A percentile compares a stretch with the other conserved stretches of the same genome.
Evolutionary conservation across 64 coral and sea anemone genomes (phyloP).

Genomic region (Montipora cactus): DNA sequence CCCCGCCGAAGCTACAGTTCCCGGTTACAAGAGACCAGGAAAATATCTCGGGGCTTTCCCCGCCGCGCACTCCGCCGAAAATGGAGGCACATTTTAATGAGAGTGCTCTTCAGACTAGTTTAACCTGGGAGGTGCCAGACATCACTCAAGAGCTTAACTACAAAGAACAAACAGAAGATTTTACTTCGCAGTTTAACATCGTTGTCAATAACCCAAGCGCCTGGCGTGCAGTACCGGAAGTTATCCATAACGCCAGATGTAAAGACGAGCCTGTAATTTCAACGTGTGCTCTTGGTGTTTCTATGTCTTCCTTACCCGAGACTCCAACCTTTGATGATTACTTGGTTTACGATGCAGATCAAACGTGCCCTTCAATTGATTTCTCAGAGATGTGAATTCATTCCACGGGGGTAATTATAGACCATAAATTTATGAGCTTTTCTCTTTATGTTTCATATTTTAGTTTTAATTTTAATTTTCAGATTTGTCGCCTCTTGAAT

Average conservation of each 20-base stretch:
- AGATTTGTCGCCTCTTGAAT: neutral
- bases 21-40: neutral
- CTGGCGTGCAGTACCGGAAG: constrained; percentile 76
- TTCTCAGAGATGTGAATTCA: constrained; percentile 90
- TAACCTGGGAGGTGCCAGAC: constrained; percentile 92
- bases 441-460: neutral
- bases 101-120: constrained; percentile 68
- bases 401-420: constrained; percentile 28
- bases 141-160: constrained; percentile 77
- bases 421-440: neutral
- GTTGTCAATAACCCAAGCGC: constrained; percentile 21
- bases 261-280: constrained; percentile 68
- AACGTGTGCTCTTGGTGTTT: constrained; percentile 30
- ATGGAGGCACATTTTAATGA: constrained; percentile 56
- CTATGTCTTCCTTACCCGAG: constrained; percentile 67
- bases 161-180: constrained; percentile 5
- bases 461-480: neutral
- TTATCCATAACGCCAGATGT: constrained; percentile 43
- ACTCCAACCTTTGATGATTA: constrained; percentile 96
- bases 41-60: constrained; percentile 39
- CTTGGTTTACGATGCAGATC: constrained; percentile 88
- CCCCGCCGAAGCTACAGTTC: constrained; percentile 65
- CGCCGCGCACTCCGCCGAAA: constrained; percentile 74
- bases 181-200: constrained; percentile 5
- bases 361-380: constrained; percentile 96